Percentiles rank a stretch among this genome's conserved stretches.
phyloP scores from a whole-genome alignment of 92 coral and sea anemone species.

The Pocillopora meandrina region DNA sequence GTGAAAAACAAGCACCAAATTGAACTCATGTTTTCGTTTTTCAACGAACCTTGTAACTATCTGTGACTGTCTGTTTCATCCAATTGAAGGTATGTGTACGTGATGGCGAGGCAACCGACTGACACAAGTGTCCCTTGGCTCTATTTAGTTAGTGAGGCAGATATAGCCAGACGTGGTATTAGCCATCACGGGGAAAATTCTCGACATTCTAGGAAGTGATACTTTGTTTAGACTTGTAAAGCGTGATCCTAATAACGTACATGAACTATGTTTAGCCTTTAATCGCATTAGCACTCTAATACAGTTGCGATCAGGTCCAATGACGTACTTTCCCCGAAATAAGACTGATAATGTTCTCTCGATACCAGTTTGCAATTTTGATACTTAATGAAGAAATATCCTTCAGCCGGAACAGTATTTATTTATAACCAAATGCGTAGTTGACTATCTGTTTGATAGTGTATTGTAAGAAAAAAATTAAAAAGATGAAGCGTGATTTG shows the following conservation, averaged over 20 bases:
- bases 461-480: neutral
- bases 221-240: slow-evolving; percentile 29
- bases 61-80: neutral
- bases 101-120: neutral
- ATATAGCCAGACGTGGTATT: slow-evolving; percentile 41
- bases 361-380: neutral
- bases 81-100: slow-evolving; percentile 8
- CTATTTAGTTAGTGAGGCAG: slow-evolving; percentile 8
- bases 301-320: neutral
- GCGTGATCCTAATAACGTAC: neutral
- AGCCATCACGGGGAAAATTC: slow-evolving; percentile 8
- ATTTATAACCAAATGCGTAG: neutral
- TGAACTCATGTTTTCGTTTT: slow-evolving; percentile 20
- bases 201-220: slow-evolving; percentile 39
- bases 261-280: neutral
- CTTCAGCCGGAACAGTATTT: neutral
- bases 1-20: slow-evolving; percentile 36
- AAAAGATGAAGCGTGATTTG: neutral
- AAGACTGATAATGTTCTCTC: no score
- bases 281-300: neutral
- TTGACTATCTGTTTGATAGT: neutral
- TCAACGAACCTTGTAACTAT: neutral
- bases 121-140: neutral
- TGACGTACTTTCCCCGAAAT: neutral
- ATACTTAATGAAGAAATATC: neutral